Evolutionary conservation across 2,888 invertebrate species (phyloP), one percentile per base, ranked within the genome.

Genomic region (Empis livida): DNA sequence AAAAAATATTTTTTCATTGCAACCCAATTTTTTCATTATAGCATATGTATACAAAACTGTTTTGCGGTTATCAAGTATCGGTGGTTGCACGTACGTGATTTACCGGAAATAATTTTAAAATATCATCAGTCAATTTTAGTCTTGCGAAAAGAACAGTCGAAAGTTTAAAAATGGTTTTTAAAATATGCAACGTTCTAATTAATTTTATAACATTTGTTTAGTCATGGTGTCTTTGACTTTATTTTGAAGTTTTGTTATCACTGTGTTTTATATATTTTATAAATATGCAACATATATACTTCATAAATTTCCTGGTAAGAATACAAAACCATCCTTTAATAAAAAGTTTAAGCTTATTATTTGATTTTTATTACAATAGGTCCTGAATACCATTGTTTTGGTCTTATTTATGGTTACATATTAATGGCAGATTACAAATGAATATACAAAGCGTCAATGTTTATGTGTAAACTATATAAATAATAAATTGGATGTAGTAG

Each of bases 331-430:
- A 27, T 8, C 9, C 5, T 27, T 27, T 27, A 9, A 20, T 20
- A 20, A 27, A 8, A 8, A 8, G n/a, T n/a, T n/a, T n/a, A n/a
- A n/a, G n/a, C n/a, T 27, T 27, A 27, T 20, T 20, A 6, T 20
- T 20, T n/a, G n/a, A n/a, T n/a, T n/a, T n/a, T 5, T 20, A 5
- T 20, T 20, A 27, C 8, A 27, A 27, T 9, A 81, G 82, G 80
- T 39, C 77, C 80, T 72, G 73, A 17, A 60, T 81, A 39, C 82
- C 82, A 1, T 43, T 80, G 15, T 77, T 77, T 55, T 80, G 82
- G 3, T 75, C 75, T 27, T 81, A 79, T 52, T 74, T 76, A 64
- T 70, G 77, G 38, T 57, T 81, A n/a, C n/a, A n/a, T n/a, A 39
- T 59, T 79, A 37, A 60, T 75, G 46, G 64, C 73, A 32, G 68